A percentile compares a stretch with the other conserved stretches of the same genome.
Conservation (phyloP, 2,797 vertebrate genomes). For the Parauchenoglanis ngamensis region DNA sequence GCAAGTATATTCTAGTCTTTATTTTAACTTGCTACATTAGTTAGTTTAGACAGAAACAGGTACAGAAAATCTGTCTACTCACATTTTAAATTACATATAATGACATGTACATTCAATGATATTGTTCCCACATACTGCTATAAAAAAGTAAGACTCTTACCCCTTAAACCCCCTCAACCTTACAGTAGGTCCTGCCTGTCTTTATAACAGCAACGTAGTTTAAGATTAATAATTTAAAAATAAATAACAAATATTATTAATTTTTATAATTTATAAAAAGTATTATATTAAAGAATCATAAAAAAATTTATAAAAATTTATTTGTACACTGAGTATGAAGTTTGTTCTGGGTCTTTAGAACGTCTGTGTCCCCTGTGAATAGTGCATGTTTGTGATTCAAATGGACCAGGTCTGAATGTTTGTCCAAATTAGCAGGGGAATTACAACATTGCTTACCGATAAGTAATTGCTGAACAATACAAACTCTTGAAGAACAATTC, state of each 20-base stretch:
- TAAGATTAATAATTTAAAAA: background rate
- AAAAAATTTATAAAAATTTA: background rate
- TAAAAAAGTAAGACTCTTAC: background rate
- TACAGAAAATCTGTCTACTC: background rate
- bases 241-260: background rate
- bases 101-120: background rate
- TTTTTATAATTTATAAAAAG: background rate
- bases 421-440: constrained; percentile 19
- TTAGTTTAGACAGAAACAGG: background rate
- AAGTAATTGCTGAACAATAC: constrained; percentile 55
- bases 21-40: background rate
- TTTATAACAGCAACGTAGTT: background rate
- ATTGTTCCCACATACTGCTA: background rate
- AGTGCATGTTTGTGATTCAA: constrained; percentile 37
- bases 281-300: no score
- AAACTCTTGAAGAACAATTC: constrained; percentile 55
- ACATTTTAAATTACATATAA: background rate
- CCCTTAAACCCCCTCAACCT: background rate
- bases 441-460: constrained; percentile 48
- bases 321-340: background rate
- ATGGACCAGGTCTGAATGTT: background rate
- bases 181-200: background rate
- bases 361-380: constrained; percentile 29
- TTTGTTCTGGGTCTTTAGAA: constrained; percentile 26
- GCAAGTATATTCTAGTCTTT: background rate